phyloP scores from a whole-genome alignment of 2,888 invertebrate genomes.

The Halictus quadricinctus region DNA sequence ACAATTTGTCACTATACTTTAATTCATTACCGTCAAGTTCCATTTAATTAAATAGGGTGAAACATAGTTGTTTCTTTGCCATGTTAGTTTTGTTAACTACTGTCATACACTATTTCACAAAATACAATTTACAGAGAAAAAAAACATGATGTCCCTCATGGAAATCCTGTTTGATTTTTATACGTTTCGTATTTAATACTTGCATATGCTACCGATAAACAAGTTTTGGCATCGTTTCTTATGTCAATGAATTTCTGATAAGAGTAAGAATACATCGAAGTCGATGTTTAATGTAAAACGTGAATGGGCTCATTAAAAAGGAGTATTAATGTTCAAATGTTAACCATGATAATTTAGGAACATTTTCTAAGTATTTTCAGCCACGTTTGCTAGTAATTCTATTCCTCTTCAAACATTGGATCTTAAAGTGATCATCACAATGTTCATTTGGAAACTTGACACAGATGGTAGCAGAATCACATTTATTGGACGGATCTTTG shows the following conservation, averaged over 20 bases:
- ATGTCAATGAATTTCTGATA: neutral
- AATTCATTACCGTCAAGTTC: constrained; percentile 36
- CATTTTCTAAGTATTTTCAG: constrained; percentile 25
- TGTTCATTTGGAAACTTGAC: constrained; percentile 41
- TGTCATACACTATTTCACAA: constrained; percentile 20
- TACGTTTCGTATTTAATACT: constrained; percentile 19
- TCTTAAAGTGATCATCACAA: constrained; percentile 20
- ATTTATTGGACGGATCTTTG: constrained; percentile 70
- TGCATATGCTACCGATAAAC: constrained; percentile 11
- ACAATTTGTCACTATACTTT: constrained; percentile 46
- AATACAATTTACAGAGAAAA: constrained; percentile 13
- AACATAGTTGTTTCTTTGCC: constrained; percentile 8
- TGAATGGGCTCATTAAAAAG: neutral
- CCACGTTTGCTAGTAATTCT: constrained; percentile 7
- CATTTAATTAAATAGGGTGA: constrained; percentile 18
- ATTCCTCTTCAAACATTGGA: constrained; percentile 6
- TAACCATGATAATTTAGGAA: constrained; percentile 38
- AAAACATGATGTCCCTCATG: constrained; percentile 15
- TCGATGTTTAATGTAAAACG: constrained; percentile 2
- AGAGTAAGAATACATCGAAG: neutral
- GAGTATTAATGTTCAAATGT: constrained; percentile 7
- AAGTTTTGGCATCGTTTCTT: constrained; percentile 24
- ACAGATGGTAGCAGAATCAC: constrained; percentile 56
- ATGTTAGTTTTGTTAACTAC: neutral
- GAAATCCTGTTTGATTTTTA: constrained; percentile 11